Conservation (phyloP, 2,888 invertebrate genomes). For the Flexamia atlantica region DNA sequence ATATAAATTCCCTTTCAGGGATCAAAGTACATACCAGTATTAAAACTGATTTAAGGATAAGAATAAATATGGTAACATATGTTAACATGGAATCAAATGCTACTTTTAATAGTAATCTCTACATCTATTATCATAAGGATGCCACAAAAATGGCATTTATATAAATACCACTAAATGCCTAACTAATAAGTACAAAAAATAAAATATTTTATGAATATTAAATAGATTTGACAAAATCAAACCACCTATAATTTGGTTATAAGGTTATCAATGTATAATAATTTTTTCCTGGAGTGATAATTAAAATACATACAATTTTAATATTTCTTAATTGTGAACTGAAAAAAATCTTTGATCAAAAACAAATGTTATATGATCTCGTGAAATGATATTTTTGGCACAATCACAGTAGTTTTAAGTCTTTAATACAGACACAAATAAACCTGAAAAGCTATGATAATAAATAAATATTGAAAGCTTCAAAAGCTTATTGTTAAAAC, state of each 20-base stretch:
- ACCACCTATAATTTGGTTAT: too few relatives aligned
- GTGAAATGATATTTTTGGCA: not conserved
- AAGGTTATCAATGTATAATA: too few relatives aligned
- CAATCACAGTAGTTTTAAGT: not conserved
- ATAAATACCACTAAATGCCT: not conserved
- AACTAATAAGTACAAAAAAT: not conserved
- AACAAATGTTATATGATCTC: too few relatives aligned
- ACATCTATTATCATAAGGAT: not conserved
- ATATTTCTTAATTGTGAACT: too few relatives aligned
- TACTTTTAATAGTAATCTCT: too few relatives aligned
- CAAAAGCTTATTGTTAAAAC: not conserved
- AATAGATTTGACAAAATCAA: too few relatives aligned
- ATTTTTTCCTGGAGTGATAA: too few relatives aligned
- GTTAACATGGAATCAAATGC: not conserved
- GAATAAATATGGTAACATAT: constrained; percentile 23
- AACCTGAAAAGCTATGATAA: not conserved
- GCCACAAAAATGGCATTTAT: too few relatives aligned
- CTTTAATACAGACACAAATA: not conserved
- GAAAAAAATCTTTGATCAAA: too few relatives aligned
- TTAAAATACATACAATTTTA: too few relatives aligned
- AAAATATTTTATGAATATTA: too few relatives aligned
- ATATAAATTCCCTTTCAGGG: too few relatives aligned
- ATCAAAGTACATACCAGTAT: not conserved
- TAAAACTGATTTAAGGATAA: not conserved
- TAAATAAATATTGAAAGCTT: not conserved